A percentile compares a stretch with the other conserved stretches of the same genome.
These are phyloP conservation scores for Lydus trimaculatus DNA, from an alignment of 2,888 invertebrate species.

Conservation along the genomic window DNA sequence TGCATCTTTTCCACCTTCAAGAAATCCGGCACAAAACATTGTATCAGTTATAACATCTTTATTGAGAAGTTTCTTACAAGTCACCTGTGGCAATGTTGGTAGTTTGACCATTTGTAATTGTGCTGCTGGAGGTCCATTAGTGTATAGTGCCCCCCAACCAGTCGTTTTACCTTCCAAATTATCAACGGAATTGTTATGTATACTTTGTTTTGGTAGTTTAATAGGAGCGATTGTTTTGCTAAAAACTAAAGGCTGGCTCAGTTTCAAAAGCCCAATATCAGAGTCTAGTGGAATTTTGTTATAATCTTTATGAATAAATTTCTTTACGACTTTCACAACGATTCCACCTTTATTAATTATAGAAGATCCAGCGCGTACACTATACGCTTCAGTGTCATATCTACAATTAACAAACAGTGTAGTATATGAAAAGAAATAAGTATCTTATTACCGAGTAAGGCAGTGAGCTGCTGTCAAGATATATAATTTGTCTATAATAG, in stretches of 20 bases:
- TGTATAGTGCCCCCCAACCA: slow-evolving; percentile 47
- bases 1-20: slow-evolving; percentile 41
- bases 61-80: slow-evolving; percentile 8
- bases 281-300: slow-evolving; percentile 62
- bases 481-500: slow-evolving; percentile 62
- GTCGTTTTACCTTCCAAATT: slow-evolving; percentile 55
- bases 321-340: slow-evolving; percentile 61
- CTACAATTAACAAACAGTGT: background rate
- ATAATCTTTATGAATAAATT: slow-evolving; percentile 62
- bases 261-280: slow-evolving; percentile 62
- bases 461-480: slow-evolving; percentile 60
- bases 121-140: slow-evolving; percentile 11
- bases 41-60: slow-evolving; percentile 29
- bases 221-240: slow-evolving; percentile 6
- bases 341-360: slow-evolving; percentile 64
- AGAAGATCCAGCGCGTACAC: slow-evolving; percentile 63
- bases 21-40: slow-evolving; percentile 46
- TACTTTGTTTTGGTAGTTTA: slow-evolving; percentile 3
- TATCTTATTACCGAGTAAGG: slow-evolving; percentile 3
- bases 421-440: background rate
- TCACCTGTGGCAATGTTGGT: slow-evolving; percentile 2
- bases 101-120: slow-evolving; percentile 20
- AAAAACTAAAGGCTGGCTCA: slow-evolving; percentile 58
- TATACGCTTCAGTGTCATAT: slow-evolving; percentile 6
- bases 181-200: slow-evolving; percentile 42